Percentiles rank a stretch among this genome's conserved stretches.
phyloP scores from a whole-genome alignment of 1,140 invertebrate species.

The Drosophila truncata region DNA sequence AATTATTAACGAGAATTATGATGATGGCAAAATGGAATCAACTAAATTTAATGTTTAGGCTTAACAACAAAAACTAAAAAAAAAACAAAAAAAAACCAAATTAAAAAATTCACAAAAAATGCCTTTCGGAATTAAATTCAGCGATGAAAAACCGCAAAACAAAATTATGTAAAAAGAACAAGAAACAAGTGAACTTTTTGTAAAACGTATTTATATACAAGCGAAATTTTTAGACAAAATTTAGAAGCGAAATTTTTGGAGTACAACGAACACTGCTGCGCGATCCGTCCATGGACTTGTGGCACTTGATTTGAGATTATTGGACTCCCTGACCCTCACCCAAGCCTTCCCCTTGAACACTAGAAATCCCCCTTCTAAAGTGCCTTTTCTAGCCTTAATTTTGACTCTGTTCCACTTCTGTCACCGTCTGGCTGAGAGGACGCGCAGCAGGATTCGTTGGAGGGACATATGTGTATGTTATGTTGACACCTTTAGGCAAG shows the following conservation, averaged over 20 bases:
- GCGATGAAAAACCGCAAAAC: slow-evolving; percentile 56
- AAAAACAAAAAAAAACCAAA: slow-evolving; percentile 24
- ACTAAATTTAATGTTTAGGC: slow-evolving; percentile 84
- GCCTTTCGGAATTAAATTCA: slow-evolving; percentile 85
- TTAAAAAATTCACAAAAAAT: slow-evolving; percentile 78
- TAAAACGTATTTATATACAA: slow-evolving; percentile 75
- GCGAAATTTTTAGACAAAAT: slow-evolving; percentile 73
- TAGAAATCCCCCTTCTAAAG: slow-evolving; percentile 60
- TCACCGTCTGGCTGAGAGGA: not conserved
- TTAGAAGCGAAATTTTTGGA: slow-evolving; percentile 71
- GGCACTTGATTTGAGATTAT: slow-evolving; percentile 37
- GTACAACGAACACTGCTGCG: slow-evolving; percentile 27
- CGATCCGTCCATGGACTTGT: slow-evolving; percentile 8
- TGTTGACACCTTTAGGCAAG: slow-evolving; percentile 58
- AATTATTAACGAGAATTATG: slow-evolving; percentile 43
- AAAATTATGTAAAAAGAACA: slow-evolving; percentile 51
- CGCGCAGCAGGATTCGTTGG: slow-evolving; percentile 54
- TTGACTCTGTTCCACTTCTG: slow-evolving; percentile 43
- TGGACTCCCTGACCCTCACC: not conserved
- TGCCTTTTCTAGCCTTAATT: slow-evolving; percentile 81
- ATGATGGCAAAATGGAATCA: slow-evolving; percentile 60
- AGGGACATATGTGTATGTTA: slow-evolving; percentile 21
- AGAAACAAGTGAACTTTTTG: slow-evolving; percentile 59
- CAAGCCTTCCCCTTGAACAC: not conserved
- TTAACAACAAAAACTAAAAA: slow-evolving; percentile 54